Conservation (phyloP, 2,113 vertebrate species). For the Thermophis baileyi region DNA sequence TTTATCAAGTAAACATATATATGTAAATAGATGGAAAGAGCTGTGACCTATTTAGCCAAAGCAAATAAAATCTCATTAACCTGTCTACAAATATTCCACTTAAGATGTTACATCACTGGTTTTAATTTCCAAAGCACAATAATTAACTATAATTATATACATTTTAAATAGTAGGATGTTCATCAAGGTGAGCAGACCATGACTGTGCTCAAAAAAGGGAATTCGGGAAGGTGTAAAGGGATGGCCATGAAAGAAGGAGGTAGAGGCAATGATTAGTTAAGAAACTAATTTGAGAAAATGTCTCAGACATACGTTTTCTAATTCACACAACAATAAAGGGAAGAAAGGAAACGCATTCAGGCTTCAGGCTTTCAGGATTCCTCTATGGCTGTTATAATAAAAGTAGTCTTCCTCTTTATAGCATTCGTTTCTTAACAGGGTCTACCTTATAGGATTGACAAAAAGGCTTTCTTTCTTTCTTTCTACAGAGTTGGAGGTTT, state of each 20-base stretch:
- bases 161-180: neutral
- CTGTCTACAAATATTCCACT: neutral
- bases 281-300: neutral
- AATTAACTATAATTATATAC: neutral
- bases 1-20: neutral
- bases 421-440: neutral
- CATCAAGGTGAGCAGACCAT: neutral
- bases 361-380: neutral
- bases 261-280: neutral
- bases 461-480: neutral
- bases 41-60: neutral
- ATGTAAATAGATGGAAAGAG: neutral
- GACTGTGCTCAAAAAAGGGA: neutral
- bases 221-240: neutral
- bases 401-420: neutral
- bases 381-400: neutral
- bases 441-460: neutral
- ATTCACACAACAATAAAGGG: neutral
- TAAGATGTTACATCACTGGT: neutral
- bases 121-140: neutral
- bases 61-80: neutral
- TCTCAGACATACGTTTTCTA: neutral
- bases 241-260: neutral
- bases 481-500: neutral
- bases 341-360: neutral